Percentiles rank a stretch among this genome's conserved stretches.
These are phyloP conservation scores for Tigriopus californicus DNA, from an alignment of 2,888 invertebrate genomes.

Conservation along the genomic window DNA sequence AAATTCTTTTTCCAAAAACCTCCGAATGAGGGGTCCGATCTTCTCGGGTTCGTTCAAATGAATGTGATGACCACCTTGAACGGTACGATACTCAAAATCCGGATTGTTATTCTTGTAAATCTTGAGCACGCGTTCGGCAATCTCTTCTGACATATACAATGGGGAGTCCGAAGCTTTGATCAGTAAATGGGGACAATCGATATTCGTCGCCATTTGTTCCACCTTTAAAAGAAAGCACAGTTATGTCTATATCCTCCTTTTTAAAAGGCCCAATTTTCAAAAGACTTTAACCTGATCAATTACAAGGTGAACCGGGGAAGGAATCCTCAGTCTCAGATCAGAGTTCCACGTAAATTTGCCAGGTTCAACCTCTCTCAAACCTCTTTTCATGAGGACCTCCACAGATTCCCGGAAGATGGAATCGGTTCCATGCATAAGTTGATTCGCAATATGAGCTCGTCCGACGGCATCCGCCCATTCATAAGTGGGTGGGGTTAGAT, in stretches of 20 bases:
- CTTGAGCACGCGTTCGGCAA: not conserved
- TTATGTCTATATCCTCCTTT: no score
- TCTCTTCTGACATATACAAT: not conserved
- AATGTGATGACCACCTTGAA: slow-evolving; percentile 6
- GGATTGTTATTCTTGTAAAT: not conserved
- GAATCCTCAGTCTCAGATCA: not conserved
- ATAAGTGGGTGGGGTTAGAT: not conserved
- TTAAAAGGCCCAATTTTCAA: no score
- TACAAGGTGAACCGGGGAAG: not conserved
- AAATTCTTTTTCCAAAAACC: not conserved
- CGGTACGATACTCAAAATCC: not conserved
- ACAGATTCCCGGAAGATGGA: not conserved
- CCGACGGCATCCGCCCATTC: not conserved
- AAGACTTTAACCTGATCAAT: not conserved
- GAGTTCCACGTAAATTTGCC: not conserved
- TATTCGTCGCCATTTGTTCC: not conserved
- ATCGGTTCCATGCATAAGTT: not conserved
- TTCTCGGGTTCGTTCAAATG: slow-evolving; percentile 5
- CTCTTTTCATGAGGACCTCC: not conserved
- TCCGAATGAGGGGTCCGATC: not conserved
- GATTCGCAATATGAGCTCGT: not conserved
- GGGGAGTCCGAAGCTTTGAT: slow-evolving; percentile 1
- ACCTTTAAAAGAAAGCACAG: not conserved
- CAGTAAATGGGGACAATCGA: not conserved
- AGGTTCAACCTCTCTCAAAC: not conserved